Conservation (phyloP, 2,797 vertebrate species). For the Syndactyla subalaris region DNA sequence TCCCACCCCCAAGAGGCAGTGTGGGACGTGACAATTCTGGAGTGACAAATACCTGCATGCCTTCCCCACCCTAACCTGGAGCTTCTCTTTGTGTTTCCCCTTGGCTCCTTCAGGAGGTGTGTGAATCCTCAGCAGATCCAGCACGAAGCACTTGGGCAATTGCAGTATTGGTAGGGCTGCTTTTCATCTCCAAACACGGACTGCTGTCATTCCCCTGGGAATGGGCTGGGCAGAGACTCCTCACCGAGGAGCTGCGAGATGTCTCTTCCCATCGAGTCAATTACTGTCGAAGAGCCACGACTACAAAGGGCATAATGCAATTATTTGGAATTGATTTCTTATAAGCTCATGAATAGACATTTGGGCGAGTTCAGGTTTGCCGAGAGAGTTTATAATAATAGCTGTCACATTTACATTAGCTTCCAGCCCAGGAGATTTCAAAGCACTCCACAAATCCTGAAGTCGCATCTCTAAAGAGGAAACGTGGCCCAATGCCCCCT, state of each 20-base stretch:
- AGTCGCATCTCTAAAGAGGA: neutral
- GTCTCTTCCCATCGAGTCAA: constrained; percentile 13
- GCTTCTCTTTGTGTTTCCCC: neutral
- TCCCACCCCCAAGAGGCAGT: accelerated
- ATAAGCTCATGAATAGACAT: constrained; percentile 30
- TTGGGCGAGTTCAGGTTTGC: constrained; percentile 22
- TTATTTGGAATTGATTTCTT: constrained; percentile 44
- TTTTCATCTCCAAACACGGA: neutral
- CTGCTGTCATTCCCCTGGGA: neutral
- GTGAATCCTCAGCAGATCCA: neutral
- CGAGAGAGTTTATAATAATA: constrained; percentile 27
- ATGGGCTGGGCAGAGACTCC: neutral
- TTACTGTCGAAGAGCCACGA: constrained; percentile 30
- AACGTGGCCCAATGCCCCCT: neutral
- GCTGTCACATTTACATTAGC: constrained; percentile 8
- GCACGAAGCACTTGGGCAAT: neutral
- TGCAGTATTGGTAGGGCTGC: neutral
- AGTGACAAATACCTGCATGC: neutral
- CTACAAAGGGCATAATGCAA: constrained; percentile 22
- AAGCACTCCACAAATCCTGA: neutral
- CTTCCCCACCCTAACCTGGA: neutral
- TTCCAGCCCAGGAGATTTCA: neutral
- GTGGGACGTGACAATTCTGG: neutral
- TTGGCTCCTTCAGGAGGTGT: neutral
- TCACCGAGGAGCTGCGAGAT: constrained; percentile 1